Conservation (phyloP, 2,888 invertebrate species). For the Dryobota labecula region DNA sequence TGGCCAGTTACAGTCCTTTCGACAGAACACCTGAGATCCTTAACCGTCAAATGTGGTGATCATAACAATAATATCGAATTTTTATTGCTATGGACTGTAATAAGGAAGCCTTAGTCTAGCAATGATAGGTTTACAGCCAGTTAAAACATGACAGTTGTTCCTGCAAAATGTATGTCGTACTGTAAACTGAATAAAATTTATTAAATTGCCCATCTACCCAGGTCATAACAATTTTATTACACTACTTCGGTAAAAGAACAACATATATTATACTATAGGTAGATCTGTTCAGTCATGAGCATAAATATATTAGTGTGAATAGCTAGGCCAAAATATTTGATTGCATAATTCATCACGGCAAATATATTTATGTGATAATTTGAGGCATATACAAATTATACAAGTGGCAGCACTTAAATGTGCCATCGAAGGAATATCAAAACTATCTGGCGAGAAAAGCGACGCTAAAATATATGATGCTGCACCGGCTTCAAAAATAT, state of each 20-base stretch:
- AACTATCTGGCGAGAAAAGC: too few species aligned
- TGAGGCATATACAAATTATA: too few species aligned
- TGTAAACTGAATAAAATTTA: neutral
- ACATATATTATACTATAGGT: too few species aligned
- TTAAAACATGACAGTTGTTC: slow-evolving; percentile 12
- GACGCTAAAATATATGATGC: neutral
- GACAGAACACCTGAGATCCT: neutral
- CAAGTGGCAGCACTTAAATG: neutral
- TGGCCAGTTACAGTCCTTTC: neutral
- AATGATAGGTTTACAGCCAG: slow-evolving; percentile 19
- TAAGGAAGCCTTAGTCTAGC: slow-evolving; percentile 5
- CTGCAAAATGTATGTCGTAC: slow-evolving; percentile 1
- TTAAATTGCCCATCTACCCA: slow-evolving; percentile 7
- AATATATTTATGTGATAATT: too few species aligned
- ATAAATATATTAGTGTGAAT: too few species aligned
- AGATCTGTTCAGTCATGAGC: too few species aligned
- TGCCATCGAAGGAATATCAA: too few species aligned
- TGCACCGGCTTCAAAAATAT: neutral
- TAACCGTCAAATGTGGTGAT: neutral
- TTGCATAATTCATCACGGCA: too few species aligned
- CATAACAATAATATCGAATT: slow-evolving; percentile 5
- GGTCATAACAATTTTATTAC: slow-evolving; percentile 25
- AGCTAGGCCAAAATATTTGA: too few species aligned
- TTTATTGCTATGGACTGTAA: slow-evolving; percentile 5
- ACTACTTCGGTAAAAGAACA: neutral